Evolutionary conservation across 2,113 vertebrate genomes (phyloP), one percentile per base, ranked within the genome.

Genomic region (Pluvianellus socialis): DNA sequence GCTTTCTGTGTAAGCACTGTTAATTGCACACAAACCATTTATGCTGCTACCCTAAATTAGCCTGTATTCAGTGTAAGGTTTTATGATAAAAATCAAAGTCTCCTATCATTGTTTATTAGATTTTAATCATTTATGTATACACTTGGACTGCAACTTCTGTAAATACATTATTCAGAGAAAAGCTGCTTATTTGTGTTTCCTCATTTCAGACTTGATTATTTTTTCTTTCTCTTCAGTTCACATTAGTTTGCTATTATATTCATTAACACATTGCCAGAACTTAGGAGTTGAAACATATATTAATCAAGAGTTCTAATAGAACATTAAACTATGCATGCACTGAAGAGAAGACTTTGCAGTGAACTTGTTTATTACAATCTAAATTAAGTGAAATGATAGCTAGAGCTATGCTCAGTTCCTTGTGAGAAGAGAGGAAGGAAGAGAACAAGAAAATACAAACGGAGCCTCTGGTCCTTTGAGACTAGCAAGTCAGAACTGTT

Each of bases 101-200:
- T 74, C 12, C 12, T 74, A 52, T 77, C 61, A 88, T 75, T 89
- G 28, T 14, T 55, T 89, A 86, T 95, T 91, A 80, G 81, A 83
- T 82, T 94, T 94, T 90, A 96, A 88, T 95, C 40, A 91, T 94
- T 94, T 91, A 70, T 26, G 17, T 52, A 20, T 58, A 70, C 79
- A 86, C 9, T 44, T 1, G 4, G 49, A 88, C 23, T 61, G 49
- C 7, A 88, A 16, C 13, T 75, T 83, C 35, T 90, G 17, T 58
- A 79, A 79, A 93, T 38, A 40, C 1, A 68, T 90, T 94, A 88
- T 86, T 91, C 45, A 84, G n/a, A 21, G 19, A 68, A 94, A 95
- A 96, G 20, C 11, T 66, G 24, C 33, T 94, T 85, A 63, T 93
- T 94, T 86, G 28, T 76, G 5, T 77, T 75, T 84, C 59, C 33